Evolutionary conservation across 92 coral and sea anemone genomes (phyloP).

Genomic region (Phenganax stokvisi): DNA sequence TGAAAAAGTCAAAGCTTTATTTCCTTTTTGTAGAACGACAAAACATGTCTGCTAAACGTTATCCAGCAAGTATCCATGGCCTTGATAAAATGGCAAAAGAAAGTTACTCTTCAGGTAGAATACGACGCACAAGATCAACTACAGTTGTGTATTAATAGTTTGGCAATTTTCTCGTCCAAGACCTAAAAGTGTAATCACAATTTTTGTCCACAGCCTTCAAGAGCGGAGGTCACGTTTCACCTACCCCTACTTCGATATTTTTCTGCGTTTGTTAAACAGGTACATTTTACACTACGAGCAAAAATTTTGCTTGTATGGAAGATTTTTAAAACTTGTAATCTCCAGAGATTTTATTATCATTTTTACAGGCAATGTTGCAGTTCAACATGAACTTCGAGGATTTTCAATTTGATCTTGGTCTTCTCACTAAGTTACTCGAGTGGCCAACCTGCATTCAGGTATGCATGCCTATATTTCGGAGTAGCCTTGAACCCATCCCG

Average conservation of each 20-base stretch:
- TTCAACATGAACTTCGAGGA: conserved; percentile 63
- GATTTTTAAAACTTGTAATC: not conserved
- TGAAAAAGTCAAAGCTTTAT: not conserved
- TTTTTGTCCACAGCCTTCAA: conserved; percentile 60
- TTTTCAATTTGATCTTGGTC: conserved; percentile 59
- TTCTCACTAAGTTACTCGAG: conserved; percentile 63
- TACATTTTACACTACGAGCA: conserved; percentile 32
- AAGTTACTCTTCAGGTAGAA: conserved; percentile 63
- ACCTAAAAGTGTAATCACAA: not conserved
- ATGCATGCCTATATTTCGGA: not conserved
- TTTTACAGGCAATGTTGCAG: conserved; percentile 60
- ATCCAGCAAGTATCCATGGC: conserved; percentile 65
- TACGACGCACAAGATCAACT: not conserved
- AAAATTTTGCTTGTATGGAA: not conserved
- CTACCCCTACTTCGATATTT: conserved; percentile 84
- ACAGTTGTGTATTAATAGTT: not conserved
- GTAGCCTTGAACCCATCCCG: no score
- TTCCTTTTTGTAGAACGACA: conserved; percentile 52
- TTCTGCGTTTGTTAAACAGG: conserved; percentile 87
- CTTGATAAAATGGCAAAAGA: conserved; percentile 71
- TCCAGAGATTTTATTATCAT: not conserved
- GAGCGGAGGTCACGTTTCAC: conserved; percentile 91
- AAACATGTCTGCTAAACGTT: conserved; percentile 68
- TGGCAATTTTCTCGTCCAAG: not conserved
- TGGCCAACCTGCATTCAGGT: conserved; percentile 91